These are phyloP conservation scores for Drosophila testacea DNA, from an alignment of 2,888 invertebrate species.

Conservation along the genomic window DNA sequence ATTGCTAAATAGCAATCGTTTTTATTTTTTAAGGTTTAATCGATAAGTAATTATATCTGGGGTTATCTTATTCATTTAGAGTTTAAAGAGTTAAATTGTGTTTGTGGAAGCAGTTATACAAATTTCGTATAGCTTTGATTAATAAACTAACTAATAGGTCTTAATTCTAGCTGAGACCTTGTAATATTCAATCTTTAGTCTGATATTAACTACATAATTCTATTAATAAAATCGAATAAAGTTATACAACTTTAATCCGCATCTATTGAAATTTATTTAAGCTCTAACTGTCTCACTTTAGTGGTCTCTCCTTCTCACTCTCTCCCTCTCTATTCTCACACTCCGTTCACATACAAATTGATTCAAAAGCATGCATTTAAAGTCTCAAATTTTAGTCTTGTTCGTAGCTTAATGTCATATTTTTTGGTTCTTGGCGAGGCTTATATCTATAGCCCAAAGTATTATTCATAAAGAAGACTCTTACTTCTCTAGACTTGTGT, in stretches of 20 bases:
- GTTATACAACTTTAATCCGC: neutral
- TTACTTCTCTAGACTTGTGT: slow-evolving; percentile 1
- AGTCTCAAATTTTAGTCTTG: neutral
- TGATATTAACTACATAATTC: too few species aligned
- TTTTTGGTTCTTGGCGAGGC: slow-evolving; percentile 21
- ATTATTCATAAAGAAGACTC: slow-evolving; percentile 23
- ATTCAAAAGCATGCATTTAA: slow-evolving; percentile 12
- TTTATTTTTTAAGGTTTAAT: too few species aligned
- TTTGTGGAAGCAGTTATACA: too few species aligned
- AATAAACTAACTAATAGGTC: too few species aligned
- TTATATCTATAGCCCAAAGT: slow-evolving; percentile 31
- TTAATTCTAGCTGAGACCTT: too few species aligned
- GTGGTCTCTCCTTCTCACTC: neutral
- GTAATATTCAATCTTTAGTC: too few species aligned
- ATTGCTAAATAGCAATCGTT: too few species aligned
- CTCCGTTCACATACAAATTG: neutral
- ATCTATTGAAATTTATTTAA: neutral
- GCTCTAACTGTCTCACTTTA: neutral
- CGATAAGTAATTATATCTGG: too few species aligned
- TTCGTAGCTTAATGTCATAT: slow-evolving; percentile 39
- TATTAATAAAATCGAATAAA: neutral
- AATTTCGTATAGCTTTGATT: too few species aligned
- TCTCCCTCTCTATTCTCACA: neutral
- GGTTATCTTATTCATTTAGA: too few species aligned
- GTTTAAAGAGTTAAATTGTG: too few species aligned